These are phyloP conservation scores for Cryptomyrus ogoouensis DNA, from an alignment of 2,113 vertebrate genomes.

Conservation along the genomic window DNA sequence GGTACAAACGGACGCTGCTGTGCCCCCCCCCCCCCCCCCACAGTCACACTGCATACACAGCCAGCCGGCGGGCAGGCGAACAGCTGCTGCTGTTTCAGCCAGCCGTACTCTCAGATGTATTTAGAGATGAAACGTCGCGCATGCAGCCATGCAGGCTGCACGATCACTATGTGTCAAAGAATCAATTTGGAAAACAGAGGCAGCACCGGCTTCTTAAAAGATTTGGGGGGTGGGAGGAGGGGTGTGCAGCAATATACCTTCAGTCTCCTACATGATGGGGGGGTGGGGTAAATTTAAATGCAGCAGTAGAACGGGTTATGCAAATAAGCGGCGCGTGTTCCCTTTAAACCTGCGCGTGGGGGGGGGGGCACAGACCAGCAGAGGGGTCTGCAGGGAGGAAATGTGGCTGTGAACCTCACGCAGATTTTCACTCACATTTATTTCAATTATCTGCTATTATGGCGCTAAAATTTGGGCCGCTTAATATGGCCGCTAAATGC, in stretches of 20 bases:
- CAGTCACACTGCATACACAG: background rate
- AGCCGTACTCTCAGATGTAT: background rate
- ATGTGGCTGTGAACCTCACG: too few relatives aligned
- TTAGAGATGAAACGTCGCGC: background rate
- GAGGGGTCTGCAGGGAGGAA: background rate
- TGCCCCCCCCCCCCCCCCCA: background rate
- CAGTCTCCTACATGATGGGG: background rate
- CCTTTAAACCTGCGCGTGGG: background rate
- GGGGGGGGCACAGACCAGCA: background rate
- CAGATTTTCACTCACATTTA: background rate
- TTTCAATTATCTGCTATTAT: slow-evolving; percentile 3
- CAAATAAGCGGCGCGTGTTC: background rate
- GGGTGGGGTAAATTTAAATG: background rate
- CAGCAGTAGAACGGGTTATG: background rate
- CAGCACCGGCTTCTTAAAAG: background rate
- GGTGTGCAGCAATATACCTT: background rate
- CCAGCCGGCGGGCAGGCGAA: background rate
- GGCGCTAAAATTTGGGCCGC: background rate
- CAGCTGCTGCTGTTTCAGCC: background rate
- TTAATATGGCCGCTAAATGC: background rate
- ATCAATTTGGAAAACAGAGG: background rate
- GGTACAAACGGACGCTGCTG: background rate
- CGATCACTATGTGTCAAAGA: background rate
- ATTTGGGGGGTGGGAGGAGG: background rate
- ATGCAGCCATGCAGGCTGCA: background rate